These are phyloP conservation scores for Benitochromis conjunctus DNA, from an alignment of 2,113 vertebrate genomes.

Conservation along the genomic window DNA sequence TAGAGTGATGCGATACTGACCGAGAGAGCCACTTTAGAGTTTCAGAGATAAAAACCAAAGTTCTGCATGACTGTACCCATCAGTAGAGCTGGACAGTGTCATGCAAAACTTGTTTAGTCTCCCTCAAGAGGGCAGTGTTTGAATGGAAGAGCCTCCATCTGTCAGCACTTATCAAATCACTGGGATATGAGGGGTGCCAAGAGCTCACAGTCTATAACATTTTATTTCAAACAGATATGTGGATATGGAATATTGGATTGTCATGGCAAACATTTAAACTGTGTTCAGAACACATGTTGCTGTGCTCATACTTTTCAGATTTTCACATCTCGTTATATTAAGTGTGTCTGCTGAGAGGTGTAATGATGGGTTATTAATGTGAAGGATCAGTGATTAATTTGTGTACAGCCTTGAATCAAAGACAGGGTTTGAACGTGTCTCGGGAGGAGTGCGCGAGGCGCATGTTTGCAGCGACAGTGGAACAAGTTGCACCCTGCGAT, in stretches of 20 bases:
- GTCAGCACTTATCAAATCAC: conserved; percentile 38
- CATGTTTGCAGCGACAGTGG: neutral
- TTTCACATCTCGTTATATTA: neutral
- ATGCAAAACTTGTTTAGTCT: conserved; percentile 15
- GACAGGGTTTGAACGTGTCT: neutral
- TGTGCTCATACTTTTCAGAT: neutral
- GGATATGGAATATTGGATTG: neutral
- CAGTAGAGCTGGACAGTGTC: neutral
- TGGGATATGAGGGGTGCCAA: conserved; percentile 2
- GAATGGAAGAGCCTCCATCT: conserved; percentile 50
- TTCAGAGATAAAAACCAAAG: neutral
- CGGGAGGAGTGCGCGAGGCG: neutral
- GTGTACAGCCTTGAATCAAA: neutral
- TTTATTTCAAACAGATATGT: conserved; percentile 30
- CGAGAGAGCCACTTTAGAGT: neutral
- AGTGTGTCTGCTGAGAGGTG: neutral
- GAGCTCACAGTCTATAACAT: neutral
- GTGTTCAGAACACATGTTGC: neutral
- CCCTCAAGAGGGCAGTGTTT: conserved; percentile 78
- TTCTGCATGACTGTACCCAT: neutral
- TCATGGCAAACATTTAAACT: neutral
- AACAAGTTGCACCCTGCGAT: neutral
- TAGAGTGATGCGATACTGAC: neutral
- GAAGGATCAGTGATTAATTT: neutral
- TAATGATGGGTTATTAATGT: neutral